A percentile compares a stretch with the other conserved stretches of the same genome.
Conservation (phyloP, 2,113 vertebrate species). For the Stomatorhinus ivindoensis region DNA sequence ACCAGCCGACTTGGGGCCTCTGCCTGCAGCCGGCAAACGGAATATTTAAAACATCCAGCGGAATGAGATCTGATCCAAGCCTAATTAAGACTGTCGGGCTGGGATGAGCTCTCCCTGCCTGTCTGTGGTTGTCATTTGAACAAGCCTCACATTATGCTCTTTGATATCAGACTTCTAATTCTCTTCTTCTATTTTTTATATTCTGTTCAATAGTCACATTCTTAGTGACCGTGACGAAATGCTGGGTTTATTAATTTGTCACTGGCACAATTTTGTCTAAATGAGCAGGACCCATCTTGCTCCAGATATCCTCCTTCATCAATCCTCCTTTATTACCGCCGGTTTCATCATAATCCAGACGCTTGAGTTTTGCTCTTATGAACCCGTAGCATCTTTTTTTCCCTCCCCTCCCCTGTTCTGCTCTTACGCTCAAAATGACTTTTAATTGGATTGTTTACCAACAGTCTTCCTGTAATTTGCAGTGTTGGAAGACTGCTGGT, state of each 20-base stretch:
- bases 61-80: neutral
- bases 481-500: neutral
- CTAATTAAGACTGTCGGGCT: neutral
- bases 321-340: neutral
- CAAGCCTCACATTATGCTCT: neutral
- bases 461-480: neutral
- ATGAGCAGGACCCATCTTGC: neutral
- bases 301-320: neutral
- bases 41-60: conserved; percentile 8
- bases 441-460: neutral
- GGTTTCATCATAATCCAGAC: neutral
- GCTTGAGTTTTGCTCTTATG: neutral
- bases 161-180: neutral
- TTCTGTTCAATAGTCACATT: neutral
- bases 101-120: neutral
- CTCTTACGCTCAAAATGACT: neutral
- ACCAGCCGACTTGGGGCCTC: neutral
- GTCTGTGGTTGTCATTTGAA: neutral
- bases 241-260: neutral
- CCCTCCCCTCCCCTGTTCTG: no score
- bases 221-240: neutral
- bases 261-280: neutral
- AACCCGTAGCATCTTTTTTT: neutral
- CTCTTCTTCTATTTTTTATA: neutral
- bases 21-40: neutral